Evolutionary conservation across 2,797 vertebrate genomes (phyloP), one percentile per base, ranked within the genome.

Genomic region (Anas bernieri): DNA sequence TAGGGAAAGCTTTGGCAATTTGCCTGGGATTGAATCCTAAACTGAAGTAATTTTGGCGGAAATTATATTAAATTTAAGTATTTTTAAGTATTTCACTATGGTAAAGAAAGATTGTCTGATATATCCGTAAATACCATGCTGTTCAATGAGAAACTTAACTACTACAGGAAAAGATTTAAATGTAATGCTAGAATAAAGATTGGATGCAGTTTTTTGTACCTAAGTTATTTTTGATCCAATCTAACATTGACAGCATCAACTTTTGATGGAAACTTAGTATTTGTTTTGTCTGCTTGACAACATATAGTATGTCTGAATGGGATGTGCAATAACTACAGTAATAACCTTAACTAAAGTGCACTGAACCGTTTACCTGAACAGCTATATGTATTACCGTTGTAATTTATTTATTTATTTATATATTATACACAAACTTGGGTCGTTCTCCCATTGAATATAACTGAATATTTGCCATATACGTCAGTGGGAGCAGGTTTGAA

Each of bases 241-340:
- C 97, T 97, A 94, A 93, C 92, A 95, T 92, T 97, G 93, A 90
- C 96, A 96, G 95, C 97, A 94, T 96, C 96, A 86, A 39, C 95
- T 97, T 93, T 94, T 82, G 94, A 91, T 95, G 96, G 95, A 97
- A 97, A 79, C 86, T 89, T 96, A 97, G 94, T 88, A 94, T 91
- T 92, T 82, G 91, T 93, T 96, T 91, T 86, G 92, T 97, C 96
- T 97, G 94, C 95, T 94, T 96, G 96, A 95, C 93, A 95, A 75
- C 89, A 72, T 97, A 94, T 94, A 96, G 68, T 96, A 92, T 95
- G 95, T 97, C 96, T 97, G 94, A 97, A 97, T 98, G 97, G 97
- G 97, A 96, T 98, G 98, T 98, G 98, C 98, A 98, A 98, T 98
- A 98, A 97, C 88, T 97, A 94, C 91, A 97, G 94, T 96, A 97